Conservation (phyloP, 2,888 invertebrate genomes). For the Amblyteles armatorius region DNA sequence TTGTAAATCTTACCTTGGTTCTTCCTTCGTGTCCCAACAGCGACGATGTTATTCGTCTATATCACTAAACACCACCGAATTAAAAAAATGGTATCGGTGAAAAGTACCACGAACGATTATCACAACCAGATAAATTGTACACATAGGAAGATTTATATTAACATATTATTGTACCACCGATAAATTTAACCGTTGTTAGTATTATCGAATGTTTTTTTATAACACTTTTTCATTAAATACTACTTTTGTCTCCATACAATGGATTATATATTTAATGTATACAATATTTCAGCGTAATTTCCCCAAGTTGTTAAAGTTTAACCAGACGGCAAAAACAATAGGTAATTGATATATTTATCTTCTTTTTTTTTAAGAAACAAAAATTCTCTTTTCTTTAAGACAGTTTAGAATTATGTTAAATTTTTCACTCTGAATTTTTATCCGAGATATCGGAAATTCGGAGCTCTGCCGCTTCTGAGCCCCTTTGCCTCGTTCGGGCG, state of each 20-base stretch:
- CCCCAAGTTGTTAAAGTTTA: slow-evolving; percentile 34
- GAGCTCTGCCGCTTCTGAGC: neutral
- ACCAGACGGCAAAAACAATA: neutral
- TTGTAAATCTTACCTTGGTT: slow-evolving; percentile 20
- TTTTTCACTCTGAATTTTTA: neutral
- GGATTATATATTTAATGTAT: slow-evolving; percentile 14
- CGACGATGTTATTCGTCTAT: slow-evolving; percentile 3
- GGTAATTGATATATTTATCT: neutral
- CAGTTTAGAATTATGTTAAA: neutral
- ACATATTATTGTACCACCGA: slow-evolving; percentile 8
- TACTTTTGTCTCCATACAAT: neutral
- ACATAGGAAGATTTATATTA: neutral
- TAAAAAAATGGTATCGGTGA: neutral
- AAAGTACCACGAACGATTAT: slow-evolving; percentile 6
- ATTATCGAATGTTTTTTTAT: slow-evolving; percentile 1
- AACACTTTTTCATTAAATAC: slow-evolving; percentile 20
- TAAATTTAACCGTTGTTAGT: neutral
- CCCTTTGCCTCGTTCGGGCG: neutral
- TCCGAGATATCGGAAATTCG: neutral
- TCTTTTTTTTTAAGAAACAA: neutral
- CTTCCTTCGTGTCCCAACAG: neutral
- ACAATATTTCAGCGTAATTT: slow-evolving; percentile 47
- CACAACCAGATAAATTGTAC: neutral
- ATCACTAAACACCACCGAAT: neutral
- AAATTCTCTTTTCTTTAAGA: neutral